These are phyloP conservation scores for Sycophila texana DNA, from an alignment of 2,888 invertebrate genomes.

Conservation along the genomic window DNA sequence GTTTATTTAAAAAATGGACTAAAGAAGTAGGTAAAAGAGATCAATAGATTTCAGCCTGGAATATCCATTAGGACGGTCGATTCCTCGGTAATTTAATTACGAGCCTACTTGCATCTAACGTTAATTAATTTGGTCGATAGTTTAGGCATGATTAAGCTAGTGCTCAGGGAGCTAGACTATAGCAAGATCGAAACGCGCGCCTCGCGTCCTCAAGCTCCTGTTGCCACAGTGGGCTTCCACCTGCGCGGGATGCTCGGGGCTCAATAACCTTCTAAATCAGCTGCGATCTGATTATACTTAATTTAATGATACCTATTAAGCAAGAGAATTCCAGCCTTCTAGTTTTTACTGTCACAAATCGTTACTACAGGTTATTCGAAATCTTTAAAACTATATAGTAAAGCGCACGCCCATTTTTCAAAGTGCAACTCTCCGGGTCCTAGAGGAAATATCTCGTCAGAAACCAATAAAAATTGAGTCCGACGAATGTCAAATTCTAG, in stretches of 20 bases:
- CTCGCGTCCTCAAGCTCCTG: conserved; percentile 28
- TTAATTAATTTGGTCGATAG: conserved; percentile 72
- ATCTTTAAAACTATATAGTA: no score
- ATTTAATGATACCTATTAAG: conserved; percentile 52
- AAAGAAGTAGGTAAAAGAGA: conserved; percentile 8
- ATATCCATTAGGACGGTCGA: conserved; percentile 70
- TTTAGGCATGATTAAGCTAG: conserved; percentile 67
- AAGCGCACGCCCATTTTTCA: no score
- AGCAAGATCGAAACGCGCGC: conserved; percentile 48
- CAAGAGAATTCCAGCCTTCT: conserved; percentile 14
- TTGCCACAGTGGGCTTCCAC: background rate
- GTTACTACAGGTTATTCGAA: no score
- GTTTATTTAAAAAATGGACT: no score
- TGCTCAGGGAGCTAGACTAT: conserved; percentile 47
- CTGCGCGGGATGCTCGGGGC: conserved; percentile 31
- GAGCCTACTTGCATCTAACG: conserved; percentile 62
- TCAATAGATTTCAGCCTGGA: conserved; percentile 60
- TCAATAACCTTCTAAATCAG: conserved; percentile 54
- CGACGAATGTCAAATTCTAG: no score
- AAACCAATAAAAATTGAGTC: no score
- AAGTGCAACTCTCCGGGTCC: no score
- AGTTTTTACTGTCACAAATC: no score
- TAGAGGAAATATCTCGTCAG: no score
- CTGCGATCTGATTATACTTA: conserved; percentile 54
- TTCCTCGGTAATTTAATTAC: conserved; percentile 71